These are phyloP conservation scores for Sardinella longiceps DNA, from an alignment of 2,797 vertebrate genomes.

Conservation along the genomic window DNA sequence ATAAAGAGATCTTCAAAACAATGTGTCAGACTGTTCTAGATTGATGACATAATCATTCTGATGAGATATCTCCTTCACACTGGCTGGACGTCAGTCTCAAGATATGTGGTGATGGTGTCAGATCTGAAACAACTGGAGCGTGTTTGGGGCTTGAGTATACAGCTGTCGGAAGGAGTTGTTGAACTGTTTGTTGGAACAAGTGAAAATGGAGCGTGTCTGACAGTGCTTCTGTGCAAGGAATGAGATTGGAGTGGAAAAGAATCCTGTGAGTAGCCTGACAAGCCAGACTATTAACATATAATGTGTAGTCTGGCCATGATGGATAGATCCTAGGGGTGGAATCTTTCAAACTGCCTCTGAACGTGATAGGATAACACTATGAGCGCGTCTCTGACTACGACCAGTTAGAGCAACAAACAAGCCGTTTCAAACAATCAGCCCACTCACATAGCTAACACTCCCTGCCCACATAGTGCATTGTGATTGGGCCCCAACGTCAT, in stretches of 20 bases:
- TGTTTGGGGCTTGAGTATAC: not conserved
- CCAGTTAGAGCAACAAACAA: too few relatives aligned
- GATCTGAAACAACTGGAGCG: not conserved
- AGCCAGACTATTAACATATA: too few relatives aligned
- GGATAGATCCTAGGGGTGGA: too few relatives aligned
- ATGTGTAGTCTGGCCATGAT: too few relatives aligned
- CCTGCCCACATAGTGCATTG: too few relatives aligned
- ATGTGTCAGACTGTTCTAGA: not conserved
- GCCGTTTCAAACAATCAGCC: too few relatives aligned
- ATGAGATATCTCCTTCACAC: not conserved
- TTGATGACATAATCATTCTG: slow-evolving; percentile 11
- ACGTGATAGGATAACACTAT: too few relatives aligned
- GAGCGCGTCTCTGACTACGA: too few relatives aligned
- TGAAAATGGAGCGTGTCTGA: not conserved
- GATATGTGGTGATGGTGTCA: not conserved
- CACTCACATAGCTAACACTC: too few relatives aligned
- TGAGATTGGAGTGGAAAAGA: not conserved
- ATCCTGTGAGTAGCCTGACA: too few relatives aligned
- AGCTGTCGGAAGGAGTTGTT: not conserved
- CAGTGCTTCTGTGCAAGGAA: not conserved
- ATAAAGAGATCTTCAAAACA: not conserved
- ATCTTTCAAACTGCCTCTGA: too few relatives aligned
- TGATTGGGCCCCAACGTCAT: too few relatives aligned
- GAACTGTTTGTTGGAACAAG: not conserved
- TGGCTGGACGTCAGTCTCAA: not conserved